Evolutionary conservation across 2,113 vertebrate species (phyloP).

Genomic region (Hippocampus barbouri): DNA sequence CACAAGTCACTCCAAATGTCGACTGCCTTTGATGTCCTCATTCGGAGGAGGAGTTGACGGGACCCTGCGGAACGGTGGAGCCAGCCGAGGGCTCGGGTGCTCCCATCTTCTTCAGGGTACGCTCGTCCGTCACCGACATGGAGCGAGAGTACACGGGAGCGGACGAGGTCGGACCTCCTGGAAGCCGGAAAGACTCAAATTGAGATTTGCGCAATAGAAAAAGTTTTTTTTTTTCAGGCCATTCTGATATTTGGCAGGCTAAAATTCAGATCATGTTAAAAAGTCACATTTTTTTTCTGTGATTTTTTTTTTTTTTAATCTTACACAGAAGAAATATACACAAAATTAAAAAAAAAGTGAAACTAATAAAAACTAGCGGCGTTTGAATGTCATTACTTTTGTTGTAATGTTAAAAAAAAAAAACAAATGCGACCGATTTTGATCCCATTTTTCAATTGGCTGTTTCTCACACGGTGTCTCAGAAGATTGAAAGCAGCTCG

Average conservation of each 20-base stretch:
- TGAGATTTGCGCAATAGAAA: not conserved
- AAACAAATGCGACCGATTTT: too few species aligned
- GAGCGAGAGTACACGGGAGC: conserved; percentile 65
- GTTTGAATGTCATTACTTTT: too few species aligned
- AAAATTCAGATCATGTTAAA: too few species aligned
- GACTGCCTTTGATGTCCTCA: conserved; percentile 37
- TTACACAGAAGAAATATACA: too few species aligned
- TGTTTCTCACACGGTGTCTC: not conserved
- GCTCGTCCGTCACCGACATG: conserved; percentile 73
- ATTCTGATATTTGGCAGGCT: too few species aligned
- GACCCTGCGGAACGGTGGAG: conserved; percentile 22
- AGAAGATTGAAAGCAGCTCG: not conserved
- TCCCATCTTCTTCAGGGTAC: conserved; percentile 71
- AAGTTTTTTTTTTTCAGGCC: too few species aligned
- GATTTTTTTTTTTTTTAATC: too few species aligned
- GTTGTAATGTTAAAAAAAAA: too few species aligned
- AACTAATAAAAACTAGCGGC: too few species aligned
- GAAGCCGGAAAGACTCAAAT: conserved; percentile 14
- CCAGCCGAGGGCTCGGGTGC: conserved; percentile 40
- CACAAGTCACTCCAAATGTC: not conserved
- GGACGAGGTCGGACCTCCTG: conserved; percentile 27
- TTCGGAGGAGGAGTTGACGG: conserved; percentile 59
- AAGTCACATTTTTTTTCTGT: too few species aligned
- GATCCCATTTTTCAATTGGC: too few species aligned
- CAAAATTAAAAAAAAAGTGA: too few species aligned